A percentile compares a stretch with the other conserved stretches of the same genome.
phyloP scores from a whole-genome alignment of 2,888 invertebrate species.

The Urechis unicinctus region DNA sequence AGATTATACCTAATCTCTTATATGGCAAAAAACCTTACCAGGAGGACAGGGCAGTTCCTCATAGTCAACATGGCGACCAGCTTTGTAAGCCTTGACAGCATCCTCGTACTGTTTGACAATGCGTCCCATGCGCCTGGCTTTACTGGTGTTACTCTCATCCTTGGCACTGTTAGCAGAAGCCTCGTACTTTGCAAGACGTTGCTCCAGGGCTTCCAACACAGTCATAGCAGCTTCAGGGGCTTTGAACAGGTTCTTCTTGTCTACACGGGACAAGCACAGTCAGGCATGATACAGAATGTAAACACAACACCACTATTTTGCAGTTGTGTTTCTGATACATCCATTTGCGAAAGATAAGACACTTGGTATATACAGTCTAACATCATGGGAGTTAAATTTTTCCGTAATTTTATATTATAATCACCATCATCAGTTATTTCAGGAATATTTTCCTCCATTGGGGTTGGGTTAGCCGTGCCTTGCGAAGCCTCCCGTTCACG shows the following conservation, averaged over 20 bases:
- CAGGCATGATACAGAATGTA: too few relatives aligned
- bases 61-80: slow-evolving; percentile 67
- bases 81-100: slow-evolving; percentile 71
- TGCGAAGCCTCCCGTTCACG: too few relatives aligned
- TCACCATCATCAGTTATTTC: too few relatives aligned
- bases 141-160: slow-evolving; percentile 73
- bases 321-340: too few relatives aligned
- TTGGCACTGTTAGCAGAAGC: slow-evolving; percentile 64
- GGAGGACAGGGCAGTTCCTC: slow-evolving; percentile 85
- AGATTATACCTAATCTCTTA: neutral
- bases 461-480: too few relatives aligned
- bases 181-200: slow-evolving; percentile 74
- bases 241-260: slow-evolving; percentile 36
- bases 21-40: slow-evolving; percentile 24
- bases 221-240: slow-evolving; percentile 53
- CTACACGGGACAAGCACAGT: slow-evolving; percentile 14
- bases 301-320: too few relatives aligned
- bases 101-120: slow-evolving; percentile 90
- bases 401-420: too few relatives aligned
- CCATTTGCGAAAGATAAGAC: too few relatives aligned
- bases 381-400: too few relatives aligned
- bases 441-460: too few relatives aligned
- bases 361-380: too few relatives aligned
- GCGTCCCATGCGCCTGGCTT: slow-evolving; percentile 79
- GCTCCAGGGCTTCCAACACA: slow-evolving; percentile 71